These are phyloP conservation scores for Cheilosia grossa DNA, from an alignment of 2,888 invertebrate species.

Conservation along the genomic window DNA sequence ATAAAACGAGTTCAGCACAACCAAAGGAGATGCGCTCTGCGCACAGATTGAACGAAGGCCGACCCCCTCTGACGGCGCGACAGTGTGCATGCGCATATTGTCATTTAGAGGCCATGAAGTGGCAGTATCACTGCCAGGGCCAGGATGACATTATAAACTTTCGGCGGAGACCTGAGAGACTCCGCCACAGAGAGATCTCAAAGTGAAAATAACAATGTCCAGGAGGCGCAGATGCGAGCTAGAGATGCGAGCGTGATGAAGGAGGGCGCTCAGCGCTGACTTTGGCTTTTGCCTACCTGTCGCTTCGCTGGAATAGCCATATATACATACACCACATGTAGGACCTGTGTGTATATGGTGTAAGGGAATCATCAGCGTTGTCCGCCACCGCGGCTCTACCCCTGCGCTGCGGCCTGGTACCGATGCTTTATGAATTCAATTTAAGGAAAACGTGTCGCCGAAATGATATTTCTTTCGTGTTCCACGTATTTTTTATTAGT, in stretches of 20 bases:
- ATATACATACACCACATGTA: background rate
- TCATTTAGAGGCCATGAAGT: conserved; percentile 73
- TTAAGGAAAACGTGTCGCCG: conserved; percentile 76
- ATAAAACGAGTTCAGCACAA: conserved; percentile 69
- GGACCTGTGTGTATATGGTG: background rate
- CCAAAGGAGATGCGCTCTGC: conserved; percentile 62
- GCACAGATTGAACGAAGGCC: conserved; percentile 44
- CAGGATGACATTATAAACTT: conserved; percentile 75
- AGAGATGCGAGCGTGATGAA: conserved; percentile 58
- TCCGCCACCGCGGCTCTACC: background rate
- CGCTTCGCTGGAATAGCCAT: conserved; percentile 18
- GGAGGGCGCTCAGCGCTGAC: conserved; percentile 50
- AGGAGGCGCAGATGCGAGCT: conserved; percentile 33
- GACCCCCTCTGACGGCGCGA: conserved; percentile 17
- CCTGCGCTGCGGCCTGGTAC: background rate
- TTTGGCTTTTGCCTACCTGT: conserved; percentile 65
- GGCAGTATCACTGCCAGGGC: conserved; percentile 73
- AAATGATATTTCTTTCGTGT: conserved; percentile 75
- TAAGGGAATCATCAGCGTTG: conserved; percentile 45
- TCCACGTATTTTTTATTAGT: conserved; percentile 75
- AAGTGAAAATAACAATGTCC: conserved; percentile 74
- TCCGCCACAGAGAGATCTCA: conserved; percentile 56
- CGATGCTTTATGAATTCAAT: conserved; percentile 75
- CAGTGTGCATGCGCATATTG: conserved; percentile 50
- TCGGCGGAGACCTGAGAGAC: conserved; percentile 35